Evolutionary conservation across 2,888 invertebrate species (phyloP).

Genomic region (Dorcus hopei): DNA sequence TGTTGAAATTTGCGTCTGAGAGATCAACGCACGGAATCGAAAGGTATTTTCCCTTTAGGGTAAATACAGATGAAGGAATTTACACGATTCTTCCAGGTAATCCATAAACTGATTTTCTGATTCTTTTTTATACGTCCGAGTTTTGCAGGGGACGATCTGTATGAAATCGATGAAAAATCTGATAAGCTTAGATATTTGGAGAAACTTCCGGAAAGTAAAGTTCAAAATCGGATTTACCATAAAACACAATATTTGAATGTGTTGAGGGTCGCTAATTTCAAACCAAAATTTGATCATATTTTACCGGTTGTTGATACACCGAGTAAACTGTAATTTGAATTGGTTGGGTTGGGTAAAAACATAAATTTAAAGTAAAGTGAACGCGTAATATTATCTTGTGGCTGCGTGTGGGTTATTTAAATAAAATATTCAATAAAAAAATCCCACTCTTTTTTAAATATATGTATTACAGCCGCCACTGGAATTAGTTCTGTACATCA

Average conservation of each 20-base stretch:
- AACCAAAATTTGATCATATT: conserved; percentile 32
- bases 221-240: conserved; percentile 33
- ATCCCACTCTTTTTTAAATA: too few relatives aligned
- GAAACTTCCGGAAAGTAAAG: conserved; percentile 38
- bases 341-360: too few relatives aligned
- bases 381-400: neutral
- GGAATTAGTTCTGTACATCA: too few relatives aligned
- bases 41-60: conserved; percentile 42
- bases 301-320: conserved; percentile 23
- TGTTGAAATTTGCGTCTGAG: conserved; percentile 58
- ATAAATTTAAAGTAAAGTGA: too few relatives aligned
- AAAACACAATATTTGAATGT: conserved; percentile 23
- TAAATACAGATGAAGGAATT: conserved; percentile 28
- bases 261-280: conserved; percentile 30
- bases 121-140: neutral
- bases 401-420: neutral
- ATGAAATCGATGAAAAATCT: conserved; percentile 41
- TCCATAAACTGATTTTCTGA: neutral
- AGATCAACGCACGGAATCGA: conserved; percentile 57
- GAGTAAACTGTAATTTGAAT: conserved; percentile 8
- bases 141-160: conserved; percentile 55
- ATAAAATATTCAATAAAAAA: too few relatives aligned
- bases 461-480: too few relatives aligned
- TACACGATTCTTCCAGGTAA: conserved; percentile 36
- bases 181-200: conserved; percentile 35